Evolutionary conservation across 1,140 invertebrate genomes (phyloP).

Genomic region (Nomia melanderi): DNA sequence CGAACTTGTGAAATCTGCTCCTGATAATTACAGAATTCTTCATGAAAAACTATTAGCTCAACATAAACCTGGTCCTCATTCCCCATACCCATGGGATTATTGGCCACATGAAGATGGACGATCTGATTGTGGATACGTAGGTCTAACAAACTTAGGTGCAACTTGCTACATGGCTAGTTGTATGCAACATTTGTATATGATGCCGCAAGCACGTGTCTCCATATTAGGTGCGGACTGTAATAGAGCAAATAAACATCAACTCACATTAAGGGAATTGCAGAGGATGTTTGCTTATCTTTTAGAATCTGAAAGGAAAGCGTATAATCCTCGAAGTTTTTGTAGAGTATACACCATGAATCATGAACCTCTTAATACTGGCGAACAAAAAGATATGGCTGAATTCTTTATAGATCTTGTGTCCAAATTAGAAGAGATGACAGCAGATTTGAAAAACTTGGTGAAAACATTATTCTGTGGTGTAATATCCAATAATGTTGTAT

Average conservation of each 20-base stretch:
- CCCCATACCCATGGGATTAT: constrained; percentile 96
- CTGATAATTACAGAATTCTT: constrained; percentile 92
- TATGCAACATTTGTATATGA: constrained; percentile 98
- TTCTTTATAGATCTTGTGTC: constrained; percentile 98
- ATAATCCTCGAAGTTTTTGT: constrained; percentile 97
- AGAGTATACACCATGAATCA: constrained; percentile 98
- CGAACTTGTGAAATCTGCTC: constrained; percentile 90
- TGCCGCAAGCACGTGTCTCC: constrained; percentile 93
- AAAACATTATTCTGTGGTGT: constrained; percentile 96
- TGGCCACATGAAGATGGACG: constrained; percentile 97
- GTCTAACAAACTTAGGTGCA: constrained; percentile 95
- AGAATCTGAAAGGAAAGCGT: constrained; percentile 96
- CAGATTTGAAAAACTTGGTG: constrained; percentile 93
- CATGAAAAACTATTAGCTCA: constrained; percentile 92
- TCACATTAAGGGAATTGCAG: constrained; percentile 93
- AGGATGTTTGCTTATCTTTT: constrained; percentile 97
- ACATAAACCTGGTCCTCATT: constrained; percentile 91
- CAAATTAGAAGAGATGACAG: constrained; percentile 97
- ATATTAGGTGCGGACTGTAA: constrained; percentile 87
- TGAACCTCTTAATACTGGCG: constrained; percentile 96
- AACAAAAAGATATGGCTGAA: constrained; percentile 99
- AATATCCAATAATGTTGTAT: constrained; percentile 96
- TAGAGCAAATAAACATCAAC: constrained; percentile 88
- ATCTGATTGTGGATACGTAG: constrained; percentile 96
- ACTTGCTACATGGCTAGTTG: constrained; percentile 99